Evolutionary conservation across 2,113 vertebrate species (phyloP), one percentile per base, ranked within the genome.

Genomic region (Melanostigma gelatinosum): DNA sequence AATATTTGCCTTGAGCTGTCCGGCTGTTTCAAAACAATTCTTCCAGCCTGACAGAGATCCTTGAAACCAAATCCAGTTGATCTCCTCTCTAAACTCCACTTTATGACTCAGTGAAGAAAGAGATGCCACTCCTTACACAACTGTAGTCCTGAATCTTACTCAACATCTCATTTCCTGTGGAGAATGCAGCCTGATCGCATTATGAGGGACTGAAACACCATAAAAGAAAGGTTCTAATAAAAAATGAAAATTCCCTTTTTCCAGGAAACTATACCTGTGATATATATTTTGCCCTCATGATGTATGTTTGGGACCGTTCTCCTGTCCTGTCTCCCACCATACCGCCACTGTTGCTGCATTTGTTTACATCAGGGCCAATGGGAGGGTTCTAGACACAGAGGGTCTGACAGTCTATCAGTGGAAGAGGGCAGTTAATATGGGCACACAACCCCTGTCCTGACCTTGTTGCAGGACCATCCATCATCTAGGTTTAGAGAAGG

Each of bases 341-440:
- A 52, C 38, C 52, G 63, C 44, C 65, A 62, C 57, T 70, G 77
- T 64, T 67, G 40, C 76, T 67, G 78, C 74, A 27, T 54, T 85
- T 86, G 88, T 90, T 91, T 90, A 89, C 85, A 86, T 91, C 83
- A n/a, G 85, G 78, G 80, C 80, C 80, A 64, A 48, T 75, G 78
- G 78, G 79, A 89, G 77, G 77, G 75, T 86, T 80, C 78, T 50
- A 82, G 79, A 54, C 75, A 20, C 83, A 85, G 67, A 87, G 75
- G 80, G 58, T 74, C 86, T 84, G 85, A 86, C 87, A 89, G 87
- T 89, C 81, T 85, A 89, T 88, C 85, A 87, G 80, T 77, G 77
- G 58, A 88, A 83, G 82, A 86, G 80, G 80, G 80, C 88, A 85
- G 85, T 91, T 90, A 89, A 91, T 90, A 85, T 86, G 82, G 84